Evolutionary conservation across 2,113 vertebrate species (phyloP), one percentile per base, ranked within the genome.

Genomic region (Crotalus horridus): DNA sequence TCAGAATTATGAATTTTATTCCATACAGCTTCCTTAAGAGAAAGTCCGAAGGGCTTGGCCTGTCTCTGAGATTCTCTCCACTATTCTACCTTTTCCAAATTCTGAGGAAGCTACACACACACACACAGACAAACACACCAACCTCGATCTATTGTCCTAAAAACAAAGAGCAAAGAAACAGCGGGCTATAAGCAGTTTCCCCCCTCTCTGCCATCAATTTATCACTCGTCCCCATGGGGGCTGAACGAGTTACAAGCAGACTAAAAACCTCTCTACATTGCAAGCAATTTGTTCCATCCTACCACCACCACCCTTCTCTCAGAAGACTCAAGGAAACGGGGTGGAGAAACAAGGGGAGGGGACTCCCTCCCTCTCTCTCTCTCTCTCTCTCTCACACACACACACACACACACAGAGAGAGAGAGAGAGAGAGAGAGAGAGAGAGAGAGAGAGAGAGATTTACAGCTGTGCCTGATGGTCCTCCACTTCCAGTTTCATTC

Each of bases 231-330:
- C 85, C 88, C 15, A 7, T 20, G 0, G 0, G 91, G 91, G 85
- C 87, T 26, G 7, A 69, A 39, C 17, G 85, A 4, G 94, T 51
- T 89, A 0, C 15, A 46, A 94, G 54, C 59, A 61, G 56, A 23
- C 85, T 26, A 33, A 90, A 90, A 23, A 95, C 95, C 94, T 95
- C 13, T 53, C 59, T 43, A 9, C 88, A 26, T 29, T 74, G n/a
- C 39, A 88, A 54, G 23, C 86, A 91, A 94, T 93, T 39, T 51
- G 3, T 1, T 24, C 2, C 20, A 2, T 64, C 95, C n/a, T n/a
- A n/a, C n/a, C 85, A 51, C 8, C 8, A 51, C 48, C 8, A 8
- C 48, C 48, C 48, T 51, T 9, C 29, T n/a, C 15, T 4, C 26
- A 8, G 33, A 15, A 95, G 51, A 86, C 2, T 1, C 24, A 46